Evolutionary conservation across 2,797 vertebrate genomes (phyloP), one percentile per base, ranked within the genome.

Genomic region (Poecilia wingei): DNA sequence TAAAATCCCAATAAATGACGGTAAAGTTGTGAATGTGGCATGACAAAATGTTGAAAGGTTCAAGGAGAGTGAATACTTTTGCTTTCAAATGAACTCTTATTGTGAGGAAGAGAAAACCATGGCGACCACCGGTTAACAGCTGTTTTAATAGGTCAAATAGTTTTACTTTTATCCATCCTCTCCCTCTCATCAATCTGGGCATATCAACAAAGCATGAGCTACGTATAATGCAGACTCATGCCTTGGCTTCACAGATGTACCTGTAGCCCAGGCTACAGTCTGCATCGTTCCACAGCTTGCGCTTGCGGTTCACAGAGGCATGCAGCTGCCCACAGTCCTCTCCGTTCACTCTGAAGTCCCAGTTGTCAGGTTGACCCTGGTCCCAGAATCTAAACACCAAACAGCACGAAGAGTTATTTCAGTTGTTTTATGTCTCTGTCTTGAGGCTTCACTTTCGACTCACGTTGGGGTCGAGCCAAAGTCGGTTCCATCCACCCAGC

Each of bases 241-340:
- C 59, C 8, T 25, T 73, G 14, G 3, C 68, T 70, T 96, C 94
- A 85, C 95, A 96, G 84, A 95, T 90, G 86, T 89, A 95, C 1
- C 1, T 22, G 80, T 77, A 86, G 0, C 0, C 0, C 45, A 91
- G 45, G 4, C 41, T 75, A 39, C 95, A 96, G 79, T 95, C 85
- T 0, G 90, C 93, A 51, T 96, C 95, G 0, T 95, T 95, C 94
- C 92, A 95, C 74, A 82, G 4, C 46, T 84, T 93, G 53, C 86
- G 84, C n/a, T 25, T 69, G 49, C 20, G 76, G 28, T 0, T 12
- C 0, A 0, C 0, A 0, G 73, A 3, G 0, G 0, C 0, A 1
- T 94, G 94, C 79, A 95, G 69, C 88, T 95, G 94, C 2, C 90
- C 94, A 0, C 94, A 96, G 89, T 95, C 94, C 61, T 95, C 95